Conservation (phyloP, 2,113 vertebrate species). For the Heterocephalus glaber region DNA sequence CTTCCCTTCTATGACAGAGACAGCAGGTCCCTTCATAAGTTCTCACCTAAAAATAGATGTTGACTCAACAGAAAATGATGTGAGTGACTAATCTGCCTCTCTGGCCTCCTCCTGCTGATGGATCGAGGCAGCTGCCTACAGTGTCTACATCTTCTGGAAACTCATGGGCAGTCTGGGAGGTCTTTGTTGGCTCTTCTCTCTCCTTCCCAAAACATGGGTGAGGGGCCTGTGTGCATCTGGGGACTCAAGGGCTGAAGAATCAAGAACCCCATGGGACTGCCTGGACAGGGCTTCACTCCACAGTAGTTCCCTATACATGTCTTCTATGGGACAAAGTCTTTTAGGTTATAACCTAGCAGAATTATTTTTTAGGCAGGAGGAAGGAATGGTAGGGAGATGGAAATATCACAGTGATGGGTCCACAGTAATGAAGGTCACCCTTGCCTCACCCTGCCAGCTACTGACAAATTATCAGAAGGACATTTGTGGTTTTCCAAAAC, state of each 20-base stretch:
- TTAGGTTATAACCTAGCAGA: constrained; percentile 26
- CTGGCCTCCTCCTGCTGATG: constrained; percentile 74
- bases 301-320: background rate
- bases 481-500: background rate
- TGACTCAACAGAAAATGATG: constrained; percentile 86
- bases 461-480: constrained; percentile 16
- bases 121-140: constrained; percentile 12
- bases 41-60: constrained; percentile 85
- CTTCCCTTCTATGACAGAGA: constrained; percentile 71
- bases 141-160: constrained; percentile 47
- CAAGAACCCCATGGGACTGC: background rate
- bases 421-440: background rate
- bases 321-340: background rate
- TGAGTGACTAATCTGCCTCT: constrained; percentile 85
- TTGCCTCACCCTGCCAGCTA: constrained; percentile 14
- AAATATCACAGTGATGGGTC: background rate
- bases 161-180: background rate
- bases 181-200: background rate
- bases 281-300: background rate
- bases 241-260: background rate
- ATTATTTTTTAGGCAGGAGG: background rate
- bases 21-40: constrained; percentile 77
- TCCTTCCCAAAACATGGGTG: background rate
- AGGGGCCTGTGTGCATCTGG: background rate
- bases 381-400: background rate